phyloP scores from a whole-genome alignment of 1,140 invertebrate genomes.

The Trialeurodes vaporariorum region DNA sequence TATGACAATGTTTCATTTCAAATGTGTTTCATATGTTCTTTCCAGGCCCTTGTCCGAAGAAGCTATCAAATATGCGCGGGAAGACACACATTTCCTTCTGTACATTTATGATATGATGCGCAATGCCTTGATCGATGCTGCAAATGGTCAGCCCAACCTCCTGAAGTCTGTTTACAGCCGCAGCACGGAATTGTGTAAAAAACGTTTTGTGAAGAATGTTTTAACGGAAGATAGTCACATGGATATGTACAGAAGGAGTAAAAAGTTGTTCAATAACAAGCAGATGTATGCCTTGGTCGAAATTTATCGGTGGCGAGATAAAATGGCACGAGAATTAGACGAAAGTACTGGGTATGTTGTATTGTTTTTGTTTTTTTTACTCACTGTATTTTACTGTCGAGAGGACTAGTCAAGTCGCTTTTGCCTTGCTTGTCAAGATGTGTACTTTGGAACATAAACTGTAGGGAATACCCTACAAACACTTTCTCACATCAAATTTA shows the following conservation, averaged over 20 bases:
- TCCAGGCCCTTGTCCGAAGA: constrained; percentile 69
- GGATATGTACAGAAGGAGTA: constrained; percentile 60
- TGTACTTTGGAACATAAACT: too few relatives aligned
- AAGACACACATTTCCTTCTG: constrained; percentile 91
- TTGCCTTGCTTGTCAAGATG: too few relatives aligned
- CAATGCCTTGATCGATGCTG: constrained; percentile 59
- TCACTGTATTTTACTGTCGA: too few relatives aligned
- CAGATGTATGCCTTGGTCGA: constrained; percentile 74
- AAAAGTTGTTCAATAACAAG: constrained; percentile 69
- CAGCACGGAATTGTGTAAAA: constrained; percentile 59
- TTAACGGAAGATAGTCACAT: constrained; percentile 60
- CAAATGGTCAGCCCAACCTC: constrained; percentile 55
- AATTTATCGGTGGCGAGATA: constrained; percentile 82
- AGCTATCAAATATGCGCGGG: constrained; percentile 76
- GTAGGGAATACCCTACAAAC: too few relatives aligned
- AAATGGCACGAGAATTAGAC: constrained; percentile 71
- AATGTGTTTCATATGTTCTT: too few relatives aligned
- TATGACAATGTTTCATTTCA: too few relatives aligned
- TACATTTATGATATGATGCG: constrained; percentile 79
- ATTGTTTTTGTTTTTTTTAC: neutral
- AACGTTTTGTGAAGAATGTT: constrained; percentile 66
- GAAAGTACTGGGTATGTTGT: constrained; percentile 61
- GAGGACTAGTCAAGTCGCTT: too few relatives aligned
- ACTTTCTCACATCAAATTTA: too few relatives aligned
- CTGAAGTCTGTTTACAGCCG: constrained; percentile 54